Base-by-base conservation (phyloP, 2,888 invertebrate genomes). In the Ectobius pallidus region DNA sequence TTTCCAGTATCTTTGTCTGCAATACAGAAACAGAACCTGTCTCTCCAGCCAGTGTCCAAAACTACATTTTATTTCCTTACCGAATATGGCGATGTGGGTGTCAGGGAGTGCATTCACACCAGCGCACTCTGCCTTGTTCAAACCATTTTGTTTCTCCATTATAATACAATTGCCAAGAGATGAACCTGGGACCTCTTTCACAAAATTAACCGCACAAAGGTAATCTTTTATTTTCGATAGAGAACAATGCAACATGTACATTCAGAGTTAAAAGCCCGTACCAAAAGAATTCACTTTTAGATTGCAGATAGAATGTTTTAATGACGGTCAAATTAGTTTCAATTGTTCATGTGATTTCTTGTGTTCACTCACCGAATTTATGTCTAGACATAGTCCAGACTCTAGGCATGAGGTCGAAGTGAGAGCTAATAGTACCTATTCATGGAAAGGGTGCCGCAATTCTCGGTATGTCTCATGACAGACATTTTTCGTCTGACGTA, bases 81-180 rank as follows among this genome's bases (percentile, higher is more conserved):
- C 58, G 25, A 32, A 70, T 70, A 70, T 27, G 70, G 44, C 32
- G 32, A 44, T 61, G 70, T 70, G 70, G 70, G 70, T 61, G 70
- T 73, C 62, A 69, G 32, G 22, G 22, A 63, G 63, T 63, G 27
- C 65, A 46, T 65, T 65, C 46, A 65, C 65, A 46, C 65, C 65
- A 65, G 14, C n/a, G 6, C 14, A 32, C 18, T 0, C 7, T 9
- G 52, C 32, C 58, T 58, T 32, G 58, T 1, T 30, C 58, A 16
- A 30, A 30, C 1, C 16, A 58, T 32, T 22, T 30, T 30, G 30
- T 25, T 52, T 52, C 25, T 25, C 30, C 32, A 30, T 58, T 58
- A 58, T 32, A n/a, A 30, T 32, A 30, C 32, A 58, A 30, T 52
- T 14, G 30, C 14, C 14, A 58, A n/a, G 3, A 30, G 18, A 58